Conservation (phyloP, 2,797 vertebrate genomes). For the Paguma larvata region DNA sequence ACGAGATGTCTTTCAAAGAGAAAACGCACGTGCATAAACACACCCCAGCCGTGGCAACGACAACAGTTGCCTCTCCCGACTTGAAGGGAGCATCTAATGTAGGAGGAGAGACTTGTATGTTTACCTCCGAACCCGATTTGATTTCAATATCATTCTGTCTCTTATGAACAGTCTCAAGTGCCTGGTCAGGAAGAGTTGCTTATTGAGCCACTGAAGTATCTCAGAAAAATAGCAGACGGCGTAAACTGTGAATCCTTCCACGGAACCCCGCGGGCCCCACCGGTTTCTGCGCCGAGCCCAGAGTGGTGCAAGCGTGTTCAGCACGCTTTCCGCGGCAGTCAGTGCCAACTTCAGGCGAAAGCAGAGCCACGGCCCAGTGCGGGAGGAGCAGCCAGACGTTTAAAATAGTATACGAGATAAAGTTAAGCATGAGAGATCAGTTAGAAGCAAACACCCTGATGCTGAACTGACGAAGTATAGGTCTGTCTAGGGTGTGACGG, state of each 20-base stretch:
- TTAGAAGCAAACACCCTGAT: neutral
- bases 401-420: neutral
- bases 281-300: neutral
- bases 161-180: slow-evolving; percentile 57
- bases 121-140: slow-evolving; percentile 66
- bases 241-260: slow-evolving; percentile 60
- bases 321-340: neutral
- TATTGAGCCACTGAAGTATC: slow-evolving; percentile 67
- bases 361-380: neutral
- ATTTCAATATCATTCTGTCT: slow-evolving; percentile 71
- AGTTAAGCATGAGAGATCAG: slow-evolving; percentile 11
- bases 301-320: neutral
- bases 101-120: slow-evolving; percentile 52
- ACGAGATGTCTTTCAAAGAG: neutral
- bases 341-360: neutral
- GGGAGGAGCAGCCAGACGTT: neutral
- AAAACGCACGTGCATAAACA: slow-evolving; percentile 24
- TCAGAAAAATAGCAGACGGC: slow-evolving; percentile 60
- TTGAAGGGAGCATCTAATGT: neutral
- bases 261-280: neutral
- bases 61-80: slow-evolving; percentile 6
- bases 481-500: neutral
- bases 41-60: neutral
- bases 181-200: slow-evolving; percentile 65
- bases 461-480: neutral